Evolutionary conservation across 2,888 invertebrate genomes (phyloP).

Genomic region (Yponomeuta malinellus): DNA sequence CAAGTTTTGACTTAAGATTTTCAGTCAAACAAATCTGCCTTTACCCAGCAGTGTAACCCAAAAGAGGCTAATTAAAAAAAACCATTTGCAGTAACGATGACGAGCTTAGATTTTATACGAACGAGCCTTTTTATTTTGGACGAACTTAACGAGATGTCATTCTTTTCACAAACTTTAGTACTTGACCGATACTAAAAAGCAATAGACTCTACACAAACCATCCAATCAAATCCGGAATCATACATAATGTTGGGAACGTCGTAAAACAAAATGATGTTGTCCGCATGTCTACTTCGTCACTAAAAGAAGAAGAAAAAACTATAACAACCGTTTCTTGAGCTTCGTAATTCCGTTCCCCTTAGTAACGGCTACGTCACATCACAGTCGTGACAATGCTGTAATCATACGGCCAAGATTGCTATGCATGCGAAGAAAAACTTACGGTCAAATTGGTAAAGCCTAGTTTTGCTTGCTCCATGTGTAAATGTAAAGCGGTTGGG

Average conservation of each 20-base stretch:
- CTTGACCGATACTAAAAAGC: too few species aligned
- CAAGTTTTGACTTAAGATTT: too few species aligned
- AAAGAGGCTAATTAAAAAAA: too few species aligned
- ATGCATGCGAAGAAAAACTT: background rate
- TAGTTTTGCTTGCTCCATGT: background rate
- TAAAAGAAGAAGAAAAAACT: background rate
- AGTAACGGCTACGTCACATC: conserved; percentile 14
- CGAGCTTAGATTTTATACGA: too few species aligned
- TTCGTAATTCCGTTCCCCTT: conserved; percentile 18
- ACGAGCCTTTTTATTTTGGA: too few species aligned
- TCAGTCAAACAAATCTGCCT: too few species aligned
- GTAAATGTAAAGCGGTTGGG: background rate
- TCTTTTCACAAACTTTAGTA: too few species aligned
- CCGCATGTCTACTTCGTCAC: background rate
- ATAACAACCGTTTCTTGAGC: background rate
- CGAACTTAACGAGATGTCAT: too few species aligned
- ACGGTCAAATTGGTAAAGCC: background rate
- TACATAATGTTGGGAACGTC: background rate
- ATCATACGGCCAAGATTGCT: background rate
- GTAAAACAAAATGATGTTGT: background rate
- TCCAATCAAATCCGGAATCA: too few species aligned
- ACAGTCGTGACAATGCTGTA: background rate
- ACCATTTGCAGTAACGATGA: too few species aligned
- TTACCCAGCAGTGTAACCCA: too few species aligned
- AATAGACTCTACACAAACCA: too few species aligned